Base-by-base conservation (phyloP, 2,113 vertebrate genomes). In the Jaculus jaculus region DNA sequence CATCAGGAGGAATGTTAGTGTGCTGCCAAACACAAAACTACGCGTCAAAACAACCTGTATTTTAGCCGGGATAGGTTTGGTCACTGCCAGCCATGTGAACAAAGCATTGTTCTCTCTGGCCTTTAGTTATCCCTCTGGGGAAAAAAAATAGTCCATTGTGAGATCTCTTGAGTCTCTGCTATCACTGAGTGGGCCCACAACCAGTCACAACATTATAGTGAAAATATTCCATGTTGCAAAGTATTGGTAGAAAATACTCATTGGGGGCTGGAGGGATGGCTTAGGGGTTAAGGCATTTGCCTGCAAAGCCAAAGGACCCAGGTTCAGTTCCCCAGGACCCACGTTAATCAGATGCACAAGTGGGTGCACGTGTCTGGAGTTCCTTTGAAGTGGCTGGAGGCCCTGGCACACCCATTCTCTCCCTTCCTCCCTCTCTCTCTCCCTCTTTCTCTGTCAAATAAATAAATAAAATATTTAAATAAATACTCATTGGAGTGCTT, bases 41-140 rank as follows among this genome's bases (percentile, higher is more conserved):
- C 65, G 32, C 77, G 34, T 94, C 47, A 54, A 18, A 68, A 81
- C 42, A 63, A 63, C 78, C 65, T 78, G 69, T 7, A 69, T 90
- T 89, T 77, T 84, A 47, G 30, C 39, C 63, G 28, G 81, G 20
- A 8, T 90, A 72, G 54, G 54, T 54, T 54, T 37, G 34, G 28
- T 92, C 77, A 73, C 78, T 90, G 73, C 77, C 82, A 90, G 51
- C 80, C 84, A 32, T 80, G 79, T 77, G 81, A 87, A 66, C 68
- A 84, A 68, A 77, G 51, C 68, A 78, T 47, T 84, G 83, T 91
- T 89, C 68, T 91, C 78, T 66, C 75, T 74, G 32, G 72, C 39
- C 84, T 75, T 93, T 84, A 39, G n/a, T 65, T 89, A 86, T 79
- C 58, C 32, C 37, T 81, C 28, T 69, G 58, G 17, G 11, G 63